A percentile compares a stretch with the other conserved stretches of the same genome.
Evolutionary conservation across 1,140 invertebrate genomes (phyloP).

Genomic region (Trichoplusia ni): DNA sequence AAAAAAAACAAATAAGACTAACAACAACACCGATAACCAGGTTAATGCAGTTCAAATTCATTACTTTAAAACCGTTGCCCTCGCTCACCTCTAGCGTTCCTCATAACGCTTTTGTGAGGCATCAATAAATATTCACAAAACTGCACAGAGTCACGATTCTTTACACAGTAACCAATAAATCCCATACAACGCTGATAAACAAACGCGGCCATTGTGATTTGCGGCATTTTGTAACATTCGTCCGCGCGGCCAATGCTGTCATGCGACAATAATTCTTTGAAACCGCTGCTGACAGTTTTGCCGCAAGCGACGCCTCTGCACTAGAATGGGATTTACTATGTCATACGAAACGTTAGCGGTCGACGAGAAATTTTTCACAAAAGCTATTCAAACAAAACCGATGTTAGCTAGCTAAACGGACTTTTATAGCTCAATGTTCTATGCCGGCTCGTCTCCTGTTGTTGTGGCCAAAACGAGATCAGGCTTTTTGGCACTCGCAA

Average conservation of each 20-base stretch:
- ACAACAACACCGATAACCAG: too few species aligned
- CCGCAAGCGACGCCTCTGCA: conserved; percentile 38
- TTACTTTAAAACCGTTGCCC: background rate
- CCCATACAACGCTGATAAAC: conserved; percentile 38
- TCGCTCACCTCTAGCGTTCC: background rate
- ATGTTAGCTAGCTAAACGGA: conserved; percentile 18
- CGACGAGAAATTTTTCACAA: conserved; percentile 35
- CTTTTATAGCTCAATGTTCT: conserved; percentile 29
- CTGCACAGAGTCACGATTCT: conserved; percentile 41
- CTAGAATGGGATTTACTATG: conserved; percentile 55
- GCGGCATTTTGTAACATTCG: conserved; percentile 52
- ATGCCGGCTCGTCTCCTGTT: conserved; percentile 7
- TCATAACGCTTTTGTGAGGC: conserved; percentile 2
- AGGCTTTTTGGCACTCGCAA: conserved; percentile 38
- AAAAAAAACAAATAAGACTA: too few species aligned
- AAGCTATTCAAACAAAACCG: conserved; percentile 30
- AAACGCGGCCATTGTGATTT: conserved; percentile 48
- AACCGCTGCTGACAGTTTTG: conserved; percentile 59
- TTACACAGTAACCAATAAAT: conserved; percentile 45
- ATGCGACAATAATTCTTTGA: conserved; percentile 69
- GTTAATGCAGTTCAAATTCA: background rate
- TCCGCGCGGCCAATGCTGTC: conserved; percentile 49
- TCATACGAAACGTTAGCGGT: conserved; percentile 46
- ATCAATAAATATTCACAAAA: conserved; percentile 42
- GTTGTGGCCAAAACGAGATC: conserved; percentile 26